Base-by-base conservation (phyloP, 2,888 invertebrate species). In the Tenthredo amoena region DNA sequence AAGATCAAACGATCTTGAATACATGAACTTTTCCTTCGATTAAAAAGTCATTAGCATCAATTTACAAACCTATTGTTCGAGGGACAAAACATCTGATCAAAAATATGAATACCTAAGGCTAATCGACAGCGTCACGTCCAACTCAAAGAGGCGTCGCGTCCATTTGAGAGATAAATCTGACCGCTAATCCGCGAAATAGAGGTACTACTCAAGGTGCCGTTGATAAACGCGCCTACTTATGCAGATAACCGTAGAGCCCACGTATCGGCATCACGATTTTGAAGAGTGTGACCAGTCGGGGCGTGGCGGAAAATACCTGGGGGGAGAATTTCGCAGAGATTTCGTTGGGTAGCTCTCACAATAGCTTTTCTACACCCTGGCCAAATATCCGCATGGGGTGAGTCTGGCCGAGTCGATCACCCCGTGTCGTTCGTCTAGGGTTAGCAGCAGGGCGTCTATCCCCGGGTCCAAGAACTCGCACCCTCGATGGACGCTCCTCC, bases 331-430 rank as follows among this genome's bases (percentile, higher is more conserved):
- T 87, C 87, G 87, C 88, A 88, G 89, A 90, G 82, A 89, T 90
- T 92, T 90, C 92, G 91, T 92, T 92, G 92, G 92, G 87, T 86
- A 87, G 77, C 15, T 72, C 68, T 87, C 84, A 90, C 90, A 90
- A 90, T 90, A 90, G 88, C 85, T 50, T 89, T 88, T 87, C 50
- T 71, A 12, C 40, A 43, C 62, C 81, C 62, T 62, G 62, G 31
- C 71, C 58, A 40, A 15, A 40, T 4, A 50, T 50, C 40, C 40
- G 37, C 12, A 62, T 81, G 83, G 83, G 68, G 83, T 83, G 83
- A 83, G 68, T 71, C n/a, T 83, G 89, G 89, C 90, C 90, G 86
- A 88, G 88, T 88, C 89, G 86, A 88, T 89, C 88, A 87, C 88
- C 86, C 84, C 86, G 86, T 86, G 87, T 84, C 86, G 86, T 84